phyloP scores from a whole-genome alignment of 2,888 invertebrate species.

The Cheilosia pagana region DNA sequence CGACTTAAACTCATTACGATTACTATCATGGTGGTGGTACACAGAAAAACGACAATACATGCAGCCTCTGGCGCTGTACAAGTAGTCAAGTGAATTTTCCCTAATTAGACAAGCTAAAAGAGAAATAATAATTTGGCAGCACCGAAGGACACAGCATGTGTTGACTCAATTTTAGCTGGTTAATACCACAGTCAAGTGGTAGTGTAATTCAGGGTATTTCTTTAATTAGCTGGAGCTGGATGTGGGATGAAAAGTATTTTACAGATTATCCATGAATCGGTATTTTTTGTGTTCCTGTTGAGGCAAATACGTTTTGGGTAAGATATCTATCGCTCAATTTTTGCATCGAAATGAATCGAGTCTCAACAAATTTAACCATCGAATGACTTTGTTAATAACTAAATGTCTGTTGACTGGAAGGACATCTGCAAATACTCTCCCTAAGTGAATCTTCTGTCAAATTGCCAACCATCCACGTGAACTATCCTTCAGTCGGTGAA shows the following conservation, averaged over 20 bases:
- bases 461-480: not conserved
- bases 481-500: not conserved
- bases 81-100: conserved; percentile 15
- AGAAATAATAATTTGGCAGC: conserved; percentile 36
- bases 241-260: not conserved
- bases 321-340: no score
- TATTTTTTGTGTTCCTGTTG: no score
- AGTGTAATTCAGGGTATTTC: conserved; percentile 23
- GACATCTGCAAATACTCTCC: no score
- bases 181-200: not conserved
- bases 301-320: no score
- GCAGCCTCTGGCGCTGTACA: not conserved
- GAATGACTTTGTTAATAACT: no score
- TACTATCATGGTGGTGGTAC: conserved; percentile 12
- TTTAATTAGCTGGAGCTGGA: conserved; percentile 23
- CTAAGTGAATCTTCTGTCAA: not conserved
- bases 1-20: conserved; percentile 6
- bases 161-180: not conserved
- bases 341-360: no score
- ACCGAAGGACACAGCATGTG: not conserved
- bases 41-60: not conserved
- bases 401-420: no score
- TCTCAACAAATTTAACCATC: no score
- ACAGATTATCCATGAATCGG: not conserved
- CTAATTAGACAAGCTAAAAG: conserved; percentile 28